Conservation (phyloP, 2,797 vertebrate genomes). For the Rhincodon typus region DNA sequence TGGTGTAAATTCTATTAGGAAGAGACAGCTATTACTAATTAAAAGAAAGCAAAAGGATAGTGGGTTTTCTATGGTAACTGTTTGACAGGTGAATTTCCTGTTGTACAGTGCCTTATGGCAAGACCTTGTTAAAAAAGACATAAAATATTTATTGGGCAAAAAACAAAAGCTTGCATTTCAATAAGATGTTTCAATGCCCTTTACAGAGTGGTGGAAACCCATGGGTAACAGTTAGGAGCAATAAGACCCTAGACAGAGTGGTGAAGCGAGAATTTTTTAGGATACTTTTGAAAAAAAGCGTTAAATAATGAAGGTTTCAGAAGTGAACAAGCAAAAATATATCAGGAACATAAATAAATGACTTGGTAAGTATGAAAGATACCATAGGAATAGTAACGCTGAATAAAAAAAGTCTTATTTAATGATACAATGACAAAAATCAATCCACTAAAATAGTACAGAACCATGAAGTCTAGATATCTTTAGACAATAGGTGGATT, state of each 20-base stretch:
- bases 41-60: not conserved
- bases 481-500: not conserved
- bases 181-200: not conserved
- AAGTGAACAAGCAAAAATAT: too few relatives aligned
- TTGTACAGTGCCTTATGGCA: not conserved
- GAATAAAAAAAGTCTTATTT: too few relatives aligned
- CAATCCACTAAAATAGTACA: not conserved
- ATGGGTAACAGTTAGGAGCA: not conserved
- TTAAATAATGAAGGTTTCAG: too few relatives aligned
- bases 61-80: not conserved
- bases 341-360: not conserved
- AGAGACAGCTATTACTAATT: not conserved
- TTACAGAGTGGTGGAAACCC: not conserved
- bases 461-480: not conserved
- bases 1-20: not conserved
- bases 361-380: too few relatives aligned
- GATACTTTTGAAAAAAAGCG: conserved; percentile 7
- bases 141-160: not conserved
- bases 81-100: not conserved
- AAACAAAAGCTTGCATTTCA: not conserved
- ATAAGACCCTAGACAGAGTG: not conserved
- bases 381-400: not conserved
- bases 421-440: not conserved
- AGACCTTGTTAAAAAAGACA: not conserved
- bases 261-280: not conserved